A percentile compares a stretch with the other conserved stretches of the same genome.
Evolutionary conservation across 2,797 vertebrate genomes (phyloP).

Genomic region (Danionella dracula): DNA sequence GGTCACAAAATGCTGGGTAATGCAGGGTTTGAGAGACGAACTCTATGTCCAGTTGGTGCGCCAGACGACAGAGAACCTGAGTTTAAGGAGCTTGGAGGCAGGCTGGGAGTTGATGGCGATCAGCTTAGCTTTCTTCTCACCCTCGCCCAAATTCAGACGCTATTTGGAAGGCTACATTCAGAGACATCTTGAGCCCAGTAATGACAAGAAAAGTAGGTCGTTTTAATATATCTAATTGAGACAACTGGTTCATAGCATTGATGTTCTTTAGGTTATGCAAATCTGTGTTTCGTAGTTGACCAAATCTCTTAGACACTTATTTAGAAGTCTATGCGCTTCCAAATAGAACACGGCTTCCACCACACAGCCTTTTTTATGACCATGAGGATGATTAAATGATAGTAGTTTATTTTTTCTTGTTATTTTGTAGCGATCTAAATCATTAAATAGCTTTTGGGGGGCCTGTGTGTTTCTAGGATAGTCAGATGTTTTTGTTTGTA

Average conservation of each 20-base stretch:
- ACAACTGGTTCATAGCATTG: too few relatives aligned
- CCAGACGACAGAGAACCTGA: slow-evolving; percentile 72
- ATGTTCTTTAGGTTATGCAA: too few relatives aligned
- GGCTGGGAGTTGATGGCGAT: slow-evolving; percentile 80
- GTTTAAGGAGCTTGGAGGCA: slow-evolving; percentile 63
- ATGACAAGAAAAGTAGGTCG: slow-evolving; percentile 72
- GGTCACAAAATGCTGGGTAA: slow-evolving; percentile 73
- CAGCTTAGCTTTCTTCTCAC: slow-evolving; percentile 76
- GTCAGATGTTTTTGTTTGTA: slow-evolving; percentile 14
- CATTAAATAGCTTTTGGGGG: background rate
- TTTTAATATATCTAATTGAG: background rate
- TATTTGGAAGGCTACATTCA: slow-evolving; percentile 79
- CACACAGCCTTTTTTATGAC: too few relatives aligned
- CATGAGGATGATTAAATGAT: too few relatives aligned
- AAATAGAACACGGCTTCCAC: too few relatives aligned
- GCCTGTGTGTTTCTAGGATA: background rate
- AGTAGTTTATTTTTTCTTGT: too few relatives aligned
- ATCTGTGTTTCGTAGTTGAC: too few relatives aligned
- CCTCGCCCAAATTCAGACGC: slow-evolving; percentile 74
- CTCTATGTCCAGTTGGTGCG: slow-evolving; percentile 74
- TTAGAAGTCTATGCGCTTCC: too few relatives aligned
- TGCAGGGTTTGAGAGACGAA: slow-evolving; percentile 72
- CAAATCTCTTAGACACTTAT: too few relatives aligned
- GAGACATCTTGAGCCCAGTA: slow-evolving; percentile 66
- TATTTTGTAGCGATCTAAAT: background rate